Evolutionary conservation across 2,888 invertebrate species (phyloP), one percentile per base, ranked within the genome.

Genomic region (Candidula unifasciata): DNA sequence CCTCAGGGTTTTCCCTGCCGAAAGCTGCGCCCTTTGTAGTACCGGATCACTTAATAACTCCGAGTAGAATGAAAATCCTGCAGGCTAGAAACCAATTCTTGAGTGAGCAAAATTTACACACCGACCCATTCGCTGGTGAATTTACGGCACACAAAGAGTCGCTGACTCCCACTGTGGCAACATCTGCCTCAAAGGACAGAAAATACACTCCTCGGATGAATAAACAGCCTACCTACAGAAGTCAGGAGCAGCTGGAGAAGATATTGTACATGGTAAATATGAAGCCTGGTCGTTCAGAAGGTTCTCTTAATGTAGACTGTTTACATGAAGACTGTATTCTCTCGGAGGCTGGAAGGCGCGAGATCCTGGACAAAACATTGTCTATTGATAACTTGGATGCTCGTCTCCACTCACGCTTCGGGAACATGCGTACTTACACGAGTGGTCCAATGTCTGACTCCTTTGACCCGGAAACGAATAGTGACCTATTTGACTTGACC

Each of bases 321-420:
- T 84, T 92, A 37, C 92, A 92, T 84, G 89, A 89, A 54, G 89
- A 91, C 85, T 92, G 92, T 85, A 92, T 92, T 64, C 89, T 92
- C 57, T 88, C 91, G 0, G 90, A 91, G n/a, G 83, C 87, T 57
- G 91, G 90, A 79, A 89, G 90, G 74, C 88, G 89, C 76, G 89
- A 91, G 85, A 89, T 91, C 60, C 84, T 88, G 44, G 88, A 90
- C 82, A 90, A 90, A 13, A 89, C 90, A 13, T 71, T 90, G 86
- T 91, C 91, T 37, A 90, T 91, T 44, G 92, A 92, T 81, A 90
- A 90, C 85, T 88, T 91, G 87, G 73, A 85, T 54, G 30, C 86
- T 10, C 79, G 86, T 86, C 86, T 86, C 82, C 88, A 86, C 77
- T 60, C 82, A 8, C 87, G 89, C 73, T 86, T 91, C 52, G 84